Evolutionary conservation across 1,140 invertebrate genomes (phyloP).

Genomic region (Oedothorax gibbosus): DNA sequence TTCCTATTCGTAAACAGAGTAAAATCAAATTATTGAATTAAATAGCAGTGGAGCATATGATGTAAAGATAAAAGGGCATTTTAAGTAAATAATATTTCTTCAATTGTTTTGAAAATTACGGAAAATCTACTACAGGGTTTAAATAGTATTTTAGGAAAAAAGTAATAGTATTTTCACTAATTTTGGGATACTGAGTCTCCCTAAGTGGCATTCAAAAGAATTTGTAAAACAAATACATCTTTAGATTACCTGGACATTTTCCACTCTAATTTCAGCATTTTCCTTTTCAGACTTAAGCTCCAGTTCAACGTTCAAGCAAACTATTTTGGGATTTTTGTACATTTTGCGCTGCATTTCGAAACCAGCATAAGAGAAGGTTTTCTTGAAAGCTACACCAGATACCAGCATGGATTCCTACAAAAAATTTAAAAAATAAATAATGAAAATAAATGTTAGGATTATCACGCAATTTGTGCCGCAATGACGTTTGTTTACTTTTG

Average conservation of each 20-base stretch:
- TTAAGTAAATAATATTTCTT: no score
- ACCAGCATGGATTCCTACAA: constrained; percentile 88
- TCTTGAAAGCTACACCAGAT: constrained; percentile 98
- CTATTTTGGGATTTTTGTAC: constrained; percentile 94
- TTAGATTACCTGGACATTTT: constrained; percentile 81
- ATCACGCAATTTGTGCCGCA: no score
- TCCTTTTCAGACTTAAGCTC: constrained; percentile 98
- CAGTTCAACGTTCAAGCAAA: constrained; percentile 96
- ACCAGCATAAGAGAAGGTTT: constrained; percentile 99
- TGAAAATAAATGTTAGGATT: not conserved
- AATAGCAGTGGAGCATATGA: no score
- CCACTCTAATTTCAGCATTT: constrained; percentile 96
- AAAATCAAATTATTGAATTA: no score
- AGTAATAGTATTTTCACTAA: no score
- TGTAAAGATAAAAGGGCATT: no score
- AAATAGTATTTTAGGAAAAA: no score
- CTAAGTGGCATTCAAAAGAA: not conserved
- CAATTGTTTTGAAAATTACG: no score
- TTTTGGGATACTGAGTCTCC: no score
- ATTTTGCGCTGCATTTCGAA: constrained; percentile 99
- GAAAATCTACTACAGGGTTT: no score
- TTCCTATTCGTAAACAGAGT: no score
- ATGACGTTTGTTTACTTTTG: no score
- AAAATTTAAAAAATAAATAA: constrained; percentile 26
- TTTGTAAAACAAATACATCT: not conserved